Percentiles rank a stretch among this genome's conserved stretches.
These are phyloP conservation scores for Danaus plexippus DNA, from an alignment of 1,140 invertebrate genomes.

Conservation along the genomic window DNA sequence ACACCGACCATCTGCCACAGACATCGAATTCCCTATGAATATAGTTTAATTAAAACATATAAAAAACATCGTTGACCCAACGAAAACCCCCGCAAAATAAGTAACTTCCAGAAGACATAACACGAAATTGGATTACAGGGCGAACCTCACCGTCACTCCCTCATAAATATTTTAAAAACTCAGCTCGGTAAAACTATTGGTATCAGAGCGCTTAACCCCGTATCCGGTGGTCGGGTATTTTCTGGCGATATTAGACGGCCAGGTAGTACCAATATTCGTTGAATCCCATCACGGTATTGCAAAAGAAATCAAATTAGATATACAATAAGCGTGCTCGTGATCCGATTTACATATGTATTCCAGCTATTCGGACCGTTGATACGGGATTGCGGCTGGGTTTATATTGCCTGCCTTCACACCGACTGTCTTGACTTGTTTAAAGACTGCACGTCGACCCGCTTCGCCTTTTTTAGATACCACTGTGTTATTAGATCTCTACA, in stretches of 20 bases:
- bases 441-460: conserved; percentile 36
- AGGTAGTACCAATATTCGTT: conserved; percentile 59
- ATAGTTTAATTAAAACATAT: conserved; percentile 60
- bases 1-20: conserved; percentile 13
- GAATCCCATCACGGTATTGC: conserved; percentile 62
- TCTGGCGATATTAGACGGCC: conserved; percentile 47
- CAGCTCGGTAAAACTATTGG: conserved; percentile 39
- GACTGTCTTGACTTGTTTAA: conserved; percentile 43
- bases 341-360: conserved; percentile 67
- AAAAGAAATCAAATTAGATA: conserved; percentile 70
- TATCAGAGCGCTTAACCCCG: conserved; percentile 59
- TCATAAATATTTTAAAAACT: conserved; percentile 69
- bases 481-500: conserved; percentile 5
- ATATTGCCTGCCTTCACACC: conserved; percentile 55
- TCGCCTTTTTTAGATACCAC: conserved; percentile 7
- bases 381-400: conserved; percentile 55
- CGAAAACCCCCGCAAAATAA: conserved; percentile 51
- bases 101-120: conserved; percentile 66
- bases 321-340: conserved; percentile 65
- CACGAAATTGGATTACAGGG: conserved; percentile 66
- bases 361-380: conserved; percentile 59
- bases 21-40: conserved; percentile 22
- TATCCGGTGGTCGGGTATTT: conserved; percentile 37
- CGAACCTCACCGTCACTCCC: conserved; percentile 45
- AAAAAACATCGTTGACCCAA: conserved; percentile 54